phyloP scores from a whole-genome alignment of 35 echinoderm and acorn worm genomes.

The Holothuria glaberrima region DNA sequence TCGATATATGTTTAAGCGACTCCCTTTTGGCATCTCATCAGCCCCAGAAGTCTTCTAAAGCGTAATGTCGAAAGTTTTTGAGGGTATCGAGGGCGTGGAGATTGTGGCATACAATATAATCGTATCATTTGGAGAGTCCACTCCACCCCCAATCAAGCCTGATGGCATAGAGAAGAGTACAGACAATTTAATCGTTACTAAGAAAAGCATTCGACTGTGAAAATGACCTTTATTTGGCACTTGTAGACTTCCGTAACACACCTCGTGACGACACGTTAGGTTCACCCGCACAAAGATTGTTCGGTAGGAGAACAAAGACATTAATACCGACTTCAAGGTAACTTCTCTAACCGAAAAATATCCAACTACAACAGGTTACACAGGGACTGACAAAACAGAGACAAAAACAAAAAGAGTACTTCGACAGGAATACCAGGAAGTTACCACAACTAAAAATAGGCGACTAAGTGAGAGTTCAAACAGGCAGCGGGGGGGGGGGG shows the following conservation, averaged over 20 bases:
- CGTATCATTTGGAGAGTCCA: conserved; percentile 24
- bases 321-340: no score
- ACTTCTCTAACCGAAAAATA: no score
- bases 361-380: no score
- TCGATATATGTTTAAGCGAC: conserved; percentile 52
- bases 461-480: no score
- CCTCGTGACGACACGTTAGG: not conserved
- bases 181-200: not conserved
- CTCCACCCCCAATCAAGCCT: not conserved
- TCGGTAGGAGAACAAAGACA: no score
- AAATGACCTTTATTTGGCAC: not conserved
- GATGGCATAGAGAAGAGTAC: not conserved
- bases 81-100: conserved; percentile 62
- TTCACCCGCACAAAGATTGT: no score
- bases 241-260: not conserved
- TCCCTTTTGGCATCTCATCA: conserved; percentile 63
- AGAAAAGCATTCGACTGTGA: not conserved
- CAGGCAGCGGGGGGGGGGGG: no score
- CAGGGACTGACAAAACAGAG: no score
- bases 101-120: conserved; percentile 67
- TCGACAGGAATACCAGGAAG: no score
- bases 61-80: conserved; percentile 64
- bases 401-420: no score
- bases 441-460: no score
- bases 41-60: conserved; percentile 74